A percentile compares a stretch with the other conserved stretches of the same genome.
Evolutionary conservation across 2,797 vertebrate genomes (phyloP).

Genomic region (Danio jaintianensis): DNA sequence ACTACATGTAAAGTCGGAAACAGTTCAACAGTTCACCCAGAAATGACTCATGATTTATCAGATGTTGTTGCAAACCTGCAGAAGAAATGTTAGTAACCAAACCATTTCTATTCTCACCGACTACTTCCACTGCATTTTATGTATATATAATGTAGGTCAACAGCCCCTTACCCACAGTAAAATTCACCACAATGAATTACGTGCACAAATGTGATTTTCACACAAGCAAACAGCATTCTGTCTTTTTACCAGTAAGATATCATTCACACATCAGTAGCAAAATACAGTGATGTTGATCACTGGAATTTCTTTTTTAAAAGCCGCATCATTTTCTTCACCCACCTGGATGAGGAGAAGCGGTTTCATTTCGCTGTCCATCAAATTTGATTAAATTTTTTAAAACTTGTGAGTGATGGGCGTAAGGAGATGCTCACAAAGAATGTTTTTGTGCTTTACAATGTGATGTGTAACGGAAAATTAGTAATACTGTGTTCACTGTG

Average conservation of each 20-base stretch:
- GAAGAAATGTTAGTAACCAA: no score
- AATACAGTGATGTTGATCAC: neutral
- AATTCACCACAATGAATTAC: neutral
- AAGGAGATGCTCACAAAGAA: neutral
- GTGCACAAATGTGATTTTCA: neutral
- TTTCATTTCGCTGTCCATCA: neutral
- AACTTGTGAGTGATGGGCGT: neutral
- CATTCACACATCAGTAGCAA: neutral
- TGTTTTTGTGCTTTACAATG: neutral
- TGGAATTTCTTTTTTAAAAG: neutral
- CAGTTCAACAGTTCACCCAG: no score
- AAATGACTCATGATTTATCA: no score
- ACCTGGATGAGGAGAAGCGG: neutral
- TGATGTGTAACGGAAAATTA: neutral
- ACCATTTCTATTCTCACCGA: no score
- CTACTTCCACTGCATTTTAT: no score
- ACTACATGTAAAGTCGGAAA: no score
- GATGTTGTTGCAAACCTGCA: no score
- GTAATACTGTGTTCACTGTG: neutral
- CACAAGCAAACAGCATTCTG: neutral
- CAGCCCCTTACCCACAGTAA: no score
- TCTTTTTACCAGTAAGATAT: neutral
- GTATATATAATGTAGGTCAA: no score
- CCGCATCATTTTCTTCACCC: no score
- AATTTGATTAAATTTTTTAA: neutral